Base-by-base conservation (phyloP, 1,140 invertebrate genomes). In the Tetramorium simillimum region DNA sequence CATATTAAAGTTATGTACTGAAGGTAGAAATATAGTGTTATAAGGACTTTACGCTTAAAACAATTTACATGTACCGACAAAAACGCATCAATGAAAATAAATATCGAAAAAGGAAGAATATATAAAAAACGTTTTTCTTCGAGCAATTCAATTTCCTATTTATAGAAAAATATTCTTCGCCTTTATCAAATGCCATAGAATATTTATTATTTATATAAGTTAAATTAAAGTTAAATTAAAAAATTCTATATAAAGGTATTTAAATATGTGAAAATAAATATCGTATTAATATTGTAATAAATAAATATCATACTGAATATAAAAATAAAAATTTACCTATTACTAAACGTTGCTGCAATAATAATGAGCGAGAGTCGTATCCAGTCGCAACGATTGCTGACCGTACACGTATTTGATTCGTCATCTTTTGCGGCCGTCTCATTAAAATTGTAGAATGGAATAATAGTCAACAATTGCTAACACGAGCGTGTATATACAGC, bases 371-470 rank as follows among this genome's bases (percentile, higher is more conserved):
- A 53, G 10, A 73, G 33, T 53, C 10, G 4, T 33, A 73, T 10
- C n/a, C 28, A 37, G 7, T 1, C 6, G 70, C 49, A 53, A 56
- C 28, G n/a, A 75, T 40, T 40, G 33, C 49, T 56, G 2, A 2
- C n/a, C 10, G 12, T 51, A 53, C 18, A 51, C 5, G 28, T 3
- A 40, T 40, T 75, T 37, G 51, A 58, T 75, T 75, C 72, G 51
- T 75, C 51, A 56, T 75, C 72, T 56, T 75, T 28, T 75, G 18
- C 49, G 51, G n/a, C 28, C 18, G 10, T 21, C n/a, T 75, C 51
- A 75, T 75, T 75, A 75, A 58, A 73, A 73, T 53, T 53, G 49
- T 28, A n/a, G 70, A 73, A 40, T 75, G 33, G n/a, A 56, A 58
- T 75, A 75, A 75, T 75, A 37, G 51, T 75, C 72, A 37, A 58